phyloP scores from a whole-genome alignment of 2,113 vertebrate species.

The Pseudorectes ferrugineus region DNA sequence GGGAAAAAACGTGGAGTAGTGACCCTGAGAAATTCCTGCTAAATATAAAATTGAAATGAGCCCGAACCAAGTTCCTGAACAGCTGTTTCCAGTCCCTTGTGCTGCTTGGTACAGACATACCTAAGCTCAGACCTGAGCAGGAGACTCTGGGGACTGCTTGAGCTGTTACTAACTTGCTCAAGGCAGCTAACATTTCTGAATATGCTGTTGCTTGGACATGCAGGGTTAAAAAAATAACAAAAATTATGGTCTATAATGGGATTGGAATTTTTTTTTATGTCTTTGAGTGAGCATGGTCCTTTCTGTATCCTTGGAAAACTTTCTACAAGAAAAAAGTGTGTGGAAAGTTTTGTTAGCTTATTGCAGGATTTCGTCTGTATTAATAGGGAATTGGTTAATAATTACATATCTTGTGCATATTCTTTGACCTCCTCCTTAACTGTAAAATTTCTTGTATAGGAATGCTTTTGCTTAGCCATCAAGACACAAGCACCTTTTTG shows the following conservation, averaged over 20 bases:
- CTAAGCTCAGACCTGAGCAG: not conserved
- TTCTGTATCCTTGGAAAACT: not conserved
- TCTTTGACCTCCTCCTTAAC: not conserved
- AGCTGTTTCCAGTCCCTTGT: not conserved
- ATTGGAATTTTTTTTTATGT: not conserved
- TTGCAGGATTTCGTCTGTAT: not conserved
- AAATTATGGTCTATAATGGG: not conserved
- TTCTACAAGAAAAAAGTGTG: not conserved
- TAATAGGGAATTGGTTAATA: not conserved
- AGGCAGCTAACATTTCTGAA: not conserved
- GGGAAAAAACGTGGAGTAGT: not conserved
- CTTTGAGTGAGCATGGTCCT: not conserved
- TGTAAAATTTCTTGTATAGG: not conserved
- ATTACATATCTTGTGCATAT: not conserved
- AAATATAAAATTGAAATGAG: conserved; percentile 5
- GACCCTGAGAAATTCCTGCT: conserved; percentile 14
- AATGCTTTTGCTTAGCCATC: not conserved
- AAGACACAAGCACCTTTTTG: not conserved
- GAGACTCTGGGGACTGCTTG: not conserved
- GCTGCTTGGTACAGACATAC: not conserved
- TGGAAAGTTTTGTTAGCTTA: not conserved
- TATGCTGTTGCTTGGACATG: not conserved
- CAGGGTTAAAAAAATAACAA: not conserved
- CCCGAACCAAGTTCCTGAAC: not conserved
- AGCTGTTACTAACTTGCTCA: not conserved